phyloP scores from a whole-genome alignment of 2,113 vertebrate genomes.

The Mormyrus iriodes region DNA sequence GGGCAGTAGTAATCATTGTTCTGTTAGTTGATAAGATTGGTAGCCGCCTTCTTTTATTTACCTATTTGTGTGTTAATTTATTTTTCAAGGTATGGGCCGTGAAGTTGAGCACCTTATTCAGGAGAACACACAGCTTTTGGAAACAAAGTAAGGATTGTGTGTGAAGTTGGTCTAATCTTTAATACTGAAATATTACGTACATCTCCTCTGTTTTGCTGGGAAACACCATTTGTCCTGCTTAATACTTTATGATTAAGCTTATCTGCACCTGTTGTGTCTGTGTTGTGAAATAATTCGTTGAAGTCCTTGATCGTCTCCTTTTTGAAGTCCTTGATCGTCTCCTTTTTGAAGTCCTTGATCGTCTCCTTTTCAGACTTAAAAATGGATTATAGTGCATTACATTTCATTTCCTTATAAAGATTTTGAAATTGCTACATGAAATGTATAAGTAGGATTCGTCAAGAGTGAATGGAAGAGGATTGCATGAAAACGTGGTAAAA shows the following conservation, averaged over 20 bases:
- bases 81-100: conserved; percentile 87
- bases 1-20: not conserved
- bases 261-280: not conserved
- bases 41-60: not conserved
- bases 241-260: not conserved
- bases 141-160: conserved; percentile 80
- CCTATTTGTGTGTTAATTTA: not conserved
- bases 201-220: not conserved
- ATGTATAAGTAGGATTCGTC: not conserved
- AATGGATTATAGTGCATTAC: not conserved
- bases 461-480: not conserved
- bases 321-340: not conserved
- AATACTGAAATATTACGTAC: not conserved
- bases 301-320: not conserved
- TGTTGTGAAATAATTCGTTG: not conserved
- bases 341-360: not conserved
- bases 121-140: conserved; percentile 91
- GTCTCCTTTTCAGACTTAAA: not conserved
- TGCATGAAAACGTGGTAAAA: not conserved
- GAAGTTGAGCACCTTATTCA: conserved; percentile 98
- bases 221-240: not conserved
- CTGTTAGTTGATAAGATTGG: not conserved
- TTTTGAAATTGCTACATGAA: not conserved
- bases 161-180: not conserved
- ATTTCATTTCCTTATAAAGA: not conserved